Evolutionary conservation across 2,888 invertebrate genomes (phyloP).

Genomic region (Zootermopsis nevadensis): DNA sequence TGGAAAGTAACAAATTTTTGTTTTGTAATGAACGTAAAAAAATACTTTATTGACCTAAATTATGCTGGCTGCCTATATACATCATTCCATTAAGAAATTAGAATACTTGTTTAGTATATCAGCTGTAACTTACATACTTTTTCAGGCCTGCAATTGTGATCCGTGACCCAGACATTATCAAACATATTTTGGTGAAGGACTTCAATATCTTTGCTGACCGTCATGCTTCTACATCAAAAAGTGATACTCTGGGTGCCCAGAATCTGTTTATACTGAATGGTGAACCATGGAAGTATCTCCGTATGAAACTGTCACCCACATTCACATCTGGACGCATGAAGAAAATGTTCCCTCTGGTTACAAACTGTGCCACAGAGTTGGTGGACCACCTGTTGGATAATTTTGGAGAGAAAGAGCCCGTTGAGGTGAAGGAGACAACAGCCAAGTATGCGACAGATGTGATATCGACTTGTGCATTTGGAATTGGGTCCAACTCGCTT

Average conservation of each 20-base stretch:
- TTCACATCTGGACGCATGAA: constrained; percentile 60
- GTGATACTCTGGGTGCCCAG: constrained; percentile 50
- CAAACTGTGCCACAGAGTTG: constrained; percentile 52
- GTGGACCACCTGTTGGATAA: constrained; percentile 36
- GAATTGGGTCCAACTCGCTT: constrained; percentile 52
- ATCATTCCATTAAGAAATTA: too few species aligned
- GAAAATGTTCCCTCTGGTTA: constrained; percentile 56
- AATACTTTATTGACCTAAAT: too few species aligned
- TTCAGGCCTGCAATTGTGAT: constrained; percentile 51
- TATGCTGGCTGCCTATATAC: too few species aligned
- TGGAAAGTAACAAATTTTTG: too few species aligned
- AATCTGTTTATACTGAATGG: constrained; percentile 52
- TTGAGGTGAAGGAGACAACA: constrained; percentile 52
- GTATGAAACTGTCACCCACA: constrained; percentile 57
- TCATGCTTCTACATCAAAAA: constrained; percentile 43
- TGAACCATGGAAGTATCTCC: constrained; percentile 58
- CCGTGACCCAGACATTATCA: constrained; percentile 52
- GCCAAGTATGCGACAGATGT: constrained; percentile 53
- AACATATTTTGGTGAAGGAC: constrained; percentile 51
- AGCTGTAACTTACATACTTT: not conserved
- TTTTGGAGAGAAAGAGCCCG: not conserved
- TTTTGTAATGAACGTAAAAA: too few species aligned
- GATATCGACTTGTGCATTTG: constrained; percentile 53
- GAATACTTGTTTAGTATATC: too few species aligned
- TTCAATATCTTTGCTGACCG: constrained; percentile 50